phyloP scores from a whole-genome alignment of 2,797 vertebrate species.

The Manis crassicaudata region DNA sequence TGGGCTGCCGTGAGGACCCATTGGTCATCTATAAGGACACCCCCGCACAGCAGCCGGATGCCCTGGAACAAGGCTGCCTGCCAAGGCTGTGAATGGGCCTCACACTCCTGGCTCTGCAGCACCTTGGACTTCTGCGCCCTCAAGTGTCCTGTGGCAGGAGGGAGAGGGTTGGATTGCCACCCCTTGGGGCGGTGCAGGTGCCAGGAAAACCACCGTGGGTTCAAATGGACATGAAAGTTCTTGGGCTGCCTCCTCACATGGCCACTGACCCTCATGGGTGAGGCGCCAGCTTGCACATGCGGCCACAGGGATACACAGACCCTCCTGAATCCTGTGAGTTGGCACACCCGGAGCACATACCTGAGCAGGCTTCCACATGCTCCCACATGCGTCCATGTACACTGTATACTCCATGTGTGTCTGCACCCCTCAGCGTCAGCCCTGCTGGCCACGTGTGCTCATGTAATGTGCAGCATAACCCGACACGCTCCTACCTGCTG shows the following conservation, averaged over 20 bases:
- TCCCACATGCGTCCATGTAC: neutral
- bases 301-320: neutral
- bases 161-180: neutral
- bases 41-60: constrained; percentile 48
- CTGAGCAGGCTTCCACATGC: neutral
- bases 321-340: neutral
- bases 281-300: neutral
- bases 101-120: constrained; percentile 57
- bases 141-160: constrained; percentile 24
- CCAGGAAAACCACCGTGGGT: neutral
- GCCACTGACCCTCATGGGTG: neutral
- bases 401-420: neutral
- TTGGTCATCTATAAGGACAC: constrained; percentile 62
- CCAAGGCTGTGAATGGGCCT: constrained; percentile 77
- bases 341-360: neutral
- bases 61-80: constrained; percentile 72
- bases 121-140: constrained; percentile 61
- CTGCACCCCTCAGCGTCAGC: neutral
- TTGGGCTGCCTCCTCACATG: neutral
- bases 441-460: neutral
- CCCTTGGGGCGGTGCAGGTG: neutral
- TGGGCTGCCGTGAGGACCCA: constrained; percentile 80
- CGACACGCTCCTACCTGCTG: neutral
- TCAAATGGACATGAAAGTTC: neutral
- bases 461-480: too few relatives aligned